These are phyloP conservation scores for Daboia siamensis DNA, from an alignment of 2,113 vertebrate genomes.

Conservation along the genomic window DNA sequence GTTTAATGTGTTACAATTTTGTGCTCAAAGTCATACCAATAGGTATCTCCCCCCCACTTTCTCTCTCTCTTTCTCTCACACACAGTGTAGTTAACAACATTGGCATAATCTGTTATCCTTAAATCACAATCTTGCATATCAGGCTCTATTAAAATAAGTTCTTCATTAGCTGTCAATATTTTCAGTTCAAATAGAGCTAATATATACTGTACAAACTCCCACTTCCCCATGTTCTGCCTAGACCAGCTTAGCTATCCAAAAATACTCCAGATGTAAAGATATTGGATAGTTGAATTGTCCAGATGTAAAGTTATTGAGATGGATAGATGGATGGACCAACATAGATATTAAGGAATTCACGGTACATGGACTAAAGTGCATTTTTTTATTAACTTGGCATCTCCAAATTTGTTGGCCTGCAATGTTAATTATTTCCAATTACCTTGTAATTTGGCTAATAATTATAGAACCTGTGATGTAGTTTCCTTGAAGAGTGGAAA, in stretches of 20 bases:
- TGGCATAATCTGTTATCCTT: neutral
- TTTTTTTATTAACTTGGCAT: neutral
- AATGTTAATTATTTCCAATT: neutral
- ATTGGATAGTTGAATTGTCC: no score
- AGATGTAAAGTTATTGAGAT: neutral
- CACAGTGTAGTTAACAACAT: neutral
- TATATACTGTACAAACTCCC: neutral
- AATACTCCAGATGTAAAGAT: no score
- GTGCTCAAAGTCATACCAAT: neutral
- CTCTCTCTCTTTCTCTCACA: neutral
- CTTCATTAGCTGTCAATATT: neutral
- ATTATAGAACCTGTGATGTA: neutral
- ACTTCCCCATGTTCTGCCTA: no score
- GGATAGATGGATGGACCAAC: neutral
- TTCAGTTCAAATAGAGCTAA: neutral
- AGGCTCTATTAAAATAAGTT: neutral
- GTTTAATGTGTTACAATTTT: neutral
- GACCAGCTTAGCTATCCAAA: no score
- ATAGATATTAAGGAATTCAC: neutral
- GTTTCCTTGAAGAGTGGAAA: neutral
- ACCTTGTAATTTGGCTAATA: neutral
- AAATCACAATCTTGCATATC: neutral
- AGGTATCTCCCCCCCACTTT: neutral
- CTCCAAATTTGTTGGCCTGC: neutral
- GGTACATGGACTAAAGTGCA: neutral